These are phyloP conservation scores for Trinorchestia longiramus DNA, from an alignment of 1,140 invertebrate species.

Conservation along the genomic window DNA sequence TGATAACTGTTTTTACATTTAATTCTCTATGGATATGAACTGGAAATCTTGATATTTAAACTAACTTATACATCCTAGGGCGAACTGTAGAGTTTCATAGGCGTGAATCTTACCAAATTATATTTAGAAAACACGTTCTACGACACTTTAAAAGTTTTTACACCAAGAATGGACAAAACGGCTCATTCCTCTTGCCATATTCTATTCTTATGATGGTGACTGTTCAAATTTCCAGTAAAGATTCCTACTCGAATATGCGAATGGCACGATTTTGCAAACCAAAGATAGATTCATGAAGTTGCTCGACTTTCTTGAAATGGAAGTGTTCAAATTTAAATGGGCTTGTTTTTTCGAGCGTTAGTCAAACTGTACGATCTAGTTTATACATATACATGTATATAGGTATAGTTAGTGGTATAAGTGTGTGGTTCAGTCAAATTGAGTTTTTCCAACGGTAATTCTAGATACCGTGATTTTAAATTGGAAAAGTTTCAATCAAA, in stretches of 20 bases:
- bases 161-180: too few species aligned
- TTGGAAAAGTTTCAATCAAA: not conserved
- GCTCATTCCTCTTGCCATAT: too few species aligned
- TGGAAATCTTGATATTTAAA: not conserved
- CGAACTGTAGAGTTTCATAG: not conserved
- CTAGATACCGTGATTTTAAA: not conserved
- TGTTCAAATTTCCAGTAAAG: not conserved
- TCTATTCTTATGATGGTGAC: not conserved
- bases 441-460: not conserved
- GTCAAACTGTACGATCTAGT: constrained; percentile 30
- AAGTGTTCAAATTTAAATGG: not conserved
- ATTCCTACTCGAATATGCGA: not conserved
- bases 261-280: constrained; percentile 18
- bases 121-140: not conserved
- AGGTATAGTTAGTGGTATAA: not conserved
- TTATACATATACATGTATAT: not conserved
- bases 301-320: constrained; percentile 3
- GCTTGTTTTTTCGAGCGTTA: not conserved
- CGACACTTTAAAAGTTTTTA: not conserved
- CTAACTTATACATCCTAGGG: not conserved
- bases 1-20: constrained; percentile 37
- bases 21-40: not conserved
- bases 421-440: not conserved
- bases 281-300: not conserved
- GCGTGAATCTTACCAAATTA: not conserved